phyloP scores from a whole-genome alignment of 2,113 vertebrate species.

The Montifringilla adamsi region DNA sequence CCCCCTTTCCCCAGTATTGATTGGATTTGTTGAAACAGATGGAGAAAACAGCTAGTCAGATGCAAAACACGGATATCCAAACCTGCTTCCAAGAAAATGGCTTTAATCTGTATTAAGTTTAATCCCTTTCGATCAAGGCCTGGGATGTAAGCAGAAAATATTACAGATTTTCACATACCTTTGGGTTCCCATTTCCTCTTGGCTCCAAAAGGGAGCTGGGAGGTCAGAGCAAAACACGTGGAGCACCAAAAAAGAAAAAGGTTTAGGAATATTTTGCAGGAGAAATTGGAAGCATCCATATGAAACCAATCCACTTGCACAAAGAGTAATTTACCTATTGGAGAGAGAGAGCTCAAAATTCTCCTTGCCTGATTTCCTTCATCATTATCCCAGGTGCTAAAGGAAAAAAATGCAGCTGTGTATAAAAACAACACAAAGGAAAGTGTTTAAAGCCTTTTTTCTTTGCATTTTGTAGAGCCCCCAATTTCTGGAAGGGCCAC shows the following conservation, averaged over 20 bases:
- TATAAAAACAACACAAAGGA: background rate
- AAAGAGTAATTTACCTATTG: background rate
- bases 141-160: slow-evolving; percentile 13
- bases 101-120: slow-evolving; percentile 1
- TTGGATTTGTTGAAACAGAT: slow-evolving; percentile 36
- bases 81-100: slow-evolving; percentile 13
- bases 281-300: background rate
- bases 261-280: background rate
- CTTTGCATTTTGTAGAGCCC: background rate
- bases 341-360: background rate
- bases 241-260: background rate
- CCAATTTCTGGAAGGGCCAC: background rate
- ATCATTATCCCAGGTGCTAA: background rate
- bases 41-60: background rate
- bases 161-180: background rate
- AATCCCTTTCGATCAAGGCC: slow-evolving; percentile 44
- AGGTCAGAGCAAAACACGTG: background rate
- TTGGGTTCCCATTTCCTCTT: background rate
- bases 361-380: background rate
- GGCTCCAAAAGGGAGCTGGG: background rate
- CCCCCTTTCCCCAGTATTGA: background rate
- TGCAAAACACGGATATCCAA: background rate
- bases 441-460: background rate
- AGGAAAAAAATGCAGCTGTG: background rate
- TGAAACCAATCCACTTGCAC: background rate